These are phyloP conservation scores for Andrena chrysosceles DNA, from an alignment of 2,888 invertebrate species.

Conservation along the genomic window DNA sequence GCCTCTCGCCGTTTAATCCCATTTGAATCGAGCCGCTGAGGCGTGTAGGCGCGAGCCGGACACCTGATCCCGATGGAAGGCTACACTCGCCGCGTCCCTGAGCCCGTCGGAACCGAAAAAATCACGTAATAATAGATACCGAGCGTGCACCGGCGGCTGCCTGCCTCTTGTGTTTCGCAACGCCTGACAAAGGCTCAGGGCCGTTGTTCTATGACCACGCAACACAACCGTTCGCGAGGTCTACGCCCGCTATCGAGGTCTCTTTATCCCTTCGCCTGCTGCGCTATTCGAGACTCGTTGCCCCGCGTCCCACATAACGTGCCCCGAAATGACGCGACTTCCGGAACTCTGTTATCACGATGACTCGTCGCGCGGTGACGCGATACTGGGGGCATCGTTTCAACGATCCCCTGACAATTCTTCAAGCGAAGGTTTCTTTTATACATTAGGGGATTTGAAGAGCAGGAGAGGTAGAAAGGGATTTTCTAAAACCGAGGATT, in stretches of 20 bases:
- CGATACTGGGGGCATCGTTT: neutral
- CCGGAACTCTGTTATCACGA: constrained; percentile 18
- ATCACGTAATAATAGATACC: constrained; percentile 71
- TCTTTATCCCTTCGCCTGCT: constrained; percentile 51
- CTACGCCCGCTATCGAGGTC: constrained; percentile 74
- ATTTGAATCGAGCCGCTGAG: constrained; percentile 59
- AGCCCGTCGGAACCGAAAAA: constrained; percentile 42
- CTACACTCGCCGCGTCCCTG: constrained; percentile 63
- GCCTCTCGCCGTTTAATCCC: constrained; percentile 53
- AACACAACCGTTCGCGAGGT: constrained; percentile 62
- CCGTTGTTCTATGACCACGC: constrained; percentile 65
- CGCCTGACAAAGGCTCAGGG: constrained; percentile 73
- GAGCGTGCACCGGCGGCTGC: constrained; percentile 58
- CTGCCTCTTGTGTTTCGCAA: constrained; percentile 69
- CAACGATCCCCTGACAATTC: neutral
- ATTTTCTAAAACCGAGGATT: no score
- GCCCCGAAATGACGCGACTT: constrained; percentile 42
- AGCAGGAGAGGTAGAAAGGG: neutral
- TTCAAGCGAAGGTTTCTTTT: neutral
- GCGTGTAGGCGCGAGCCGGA: constrained; percentile 55
- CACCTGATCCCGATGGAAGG: constrained; percentile 70
- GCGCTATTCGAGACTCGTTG: constrained; percentile 40
- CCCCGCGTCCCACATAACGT: constrained; percentile 16
- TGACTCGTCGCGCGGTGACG: constrained; percentile 27
- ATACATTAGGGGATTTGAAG: no score